phyloP scores from a whole-genome alignment of 2,888 invertebrate species.

The Limnephilus lunatus region DNA sequence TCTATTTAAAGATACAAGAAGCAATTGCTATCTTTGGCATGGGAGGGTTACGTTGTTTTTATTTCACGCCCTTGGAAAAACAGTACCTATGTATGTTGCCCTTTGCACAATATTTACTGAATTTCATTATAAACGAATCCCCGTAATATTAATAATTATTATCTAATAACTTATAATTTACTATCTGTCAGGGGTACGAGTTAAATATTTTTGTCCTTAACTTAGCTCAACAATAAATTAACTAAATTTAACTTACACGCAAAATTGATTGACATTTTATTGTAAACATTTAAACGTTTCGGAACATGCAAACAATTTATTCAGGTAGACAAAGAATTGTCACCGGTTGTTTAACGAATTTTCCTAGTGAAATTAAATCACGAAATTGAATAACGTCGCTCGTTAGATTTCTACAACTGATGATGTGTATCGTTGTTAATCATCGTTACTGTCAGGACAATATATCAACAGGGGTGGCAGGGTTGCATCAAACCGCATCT shows the following conservation, averaged over 20 bases:
- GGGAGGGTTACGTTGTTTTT: background rate
- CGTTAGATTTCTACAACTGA: constrained; percentile 53
- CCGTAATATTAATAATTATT: background rate
- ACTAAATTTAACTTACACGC: constrained; percentile 54
- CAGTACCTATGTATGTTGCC: background rate
- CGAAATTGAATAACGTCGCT: constrained; percentile 52
- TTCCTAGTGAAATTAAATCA: constrained; percentile 50
- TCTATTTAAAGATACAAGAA: too few relatives aligned
- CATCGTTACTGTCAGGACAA: constrained; percentile 57
- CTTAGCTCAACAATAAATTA: constrained; percentile 28
- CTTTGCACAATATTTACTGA: background rate
- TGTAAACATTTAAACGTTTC: constrained; percentile 64
- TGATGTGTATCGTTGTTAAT: constrained; percentile 62
- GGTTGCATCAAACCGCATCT: background rate
- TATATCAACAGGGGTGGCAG: background rate
- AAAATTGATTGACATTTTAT: constrained; percentile 63
- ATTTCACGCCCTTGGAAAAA: background rate
- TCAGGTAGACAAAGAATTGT: constrained; percentile 58
- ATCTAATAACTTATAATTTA: background rate
- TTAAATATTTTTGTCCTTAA: background rate
- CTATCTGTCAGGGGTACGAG: background rate
- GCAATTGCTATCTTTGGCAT: background rate
- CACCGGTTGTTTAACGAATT: constrained; percentile 44
- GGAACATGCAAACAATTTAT: constrained; percentile 65
- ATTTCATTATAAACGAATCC: background rate